These are phyloP conservation scores for Gerosis bhagava DNA, from an alignment of 2,888 invertebrate species.

Conservation along the genomic window DNA sequence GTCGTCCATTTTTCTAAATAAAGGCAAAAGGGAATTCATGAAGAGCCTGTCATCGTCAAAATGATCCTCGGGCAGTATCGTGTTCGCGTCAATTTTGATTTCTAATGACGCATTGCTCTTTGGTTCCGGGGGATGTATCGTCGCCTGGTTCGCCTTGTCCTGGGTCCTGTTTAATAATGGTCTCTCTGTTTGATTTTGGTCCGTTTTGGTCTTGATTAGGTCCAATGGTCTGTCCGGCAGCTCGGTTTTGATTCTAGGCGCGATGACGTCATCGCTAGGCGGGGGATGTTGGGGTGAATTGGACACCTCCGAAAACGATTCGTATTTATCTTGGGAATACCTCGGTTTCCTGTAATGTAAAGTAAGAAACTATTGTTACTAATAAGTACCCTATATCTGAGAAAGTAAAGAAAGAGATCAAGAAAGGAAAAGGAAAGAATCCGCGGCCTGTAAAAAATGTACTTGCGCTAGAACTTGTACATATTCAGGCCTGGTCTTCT, in stretches of 20 bases:
- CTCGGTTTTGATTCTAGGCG: conserved; percentile 58
- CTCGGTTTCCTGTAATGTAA: conserved; percentile 65
- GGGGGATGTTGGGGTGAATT: conserved; percentile 69
- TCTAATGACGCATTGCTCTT: conserved; percentile 52
- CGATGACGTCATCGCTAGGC: conserved; percentile 47
- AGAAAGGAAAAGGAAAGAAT: no score
- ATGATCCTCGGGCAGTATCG: conserved; percentile 68
- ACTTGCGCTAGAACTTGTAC: no score
- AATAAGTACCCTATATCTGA: no score
- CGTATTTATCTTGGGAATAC: conserved; percentile 71
- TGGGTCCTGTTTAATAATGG: conserved; percentile 51
- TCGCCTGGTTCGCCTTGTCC: conserved; percentile 60
- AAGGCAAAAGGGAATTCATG: conserved; percentile 68
- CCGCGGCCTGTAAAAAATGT: no score
- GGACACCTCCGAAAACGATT: conserved; percentile 69
- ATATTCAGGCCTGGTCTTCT: no score
- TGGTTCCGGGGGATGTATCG: conserved; percentile 39
- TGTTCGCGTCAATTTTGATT: conserved; percentile 68
- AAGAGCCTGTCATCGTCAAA: conserved; percentile 71
- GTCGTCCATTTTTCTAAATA: conserved; percentile 74
- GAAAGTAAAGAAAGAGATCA: no score
- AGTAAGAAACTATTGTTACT: no score
- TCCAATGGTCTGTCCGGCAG: conserved; percentile 59
- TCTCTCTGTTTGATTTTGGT: conserved; percentile 47
- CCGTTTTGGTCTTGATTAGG: conserved; percentile 59